Evolutionary conservation across 2,113 vertebrate species (phyloP).

Genomic region (Opisthocomus hoazin): DNA sequence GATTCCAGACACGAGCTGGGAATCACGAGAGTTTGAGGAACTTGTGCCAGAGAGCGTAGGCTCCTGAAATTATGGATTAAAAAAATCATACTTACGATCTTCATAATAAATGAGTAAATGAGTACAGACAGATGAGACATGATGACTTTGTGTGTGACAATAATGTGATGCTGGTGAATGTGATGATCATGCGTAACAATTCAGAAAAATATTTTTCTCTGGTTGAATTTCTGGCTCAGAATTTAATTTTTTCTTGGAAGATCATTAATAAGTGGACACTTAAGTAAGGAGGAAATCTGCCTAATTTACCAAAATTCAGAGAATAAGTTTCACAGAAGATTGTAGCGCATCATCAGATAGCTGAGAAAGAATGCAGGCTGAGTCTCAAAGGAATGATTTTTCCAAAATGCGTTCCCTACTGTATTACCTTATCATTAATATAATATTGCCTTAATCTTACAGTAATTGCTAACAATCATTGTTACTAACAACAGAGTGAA

Average conservation of each 20-base stretch:
- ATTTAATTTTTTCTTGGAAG: not conserved
- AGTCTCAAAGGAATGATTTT: not conserved
- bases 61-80: not conserved
- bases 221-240: not conserved
- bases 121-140: not conserved
- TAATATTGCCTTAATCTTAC: not conserved
- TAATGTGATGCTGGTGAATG: not conserved
- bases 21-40: not conserved
- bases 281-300: not conserved
- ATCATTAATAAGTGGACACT: not conserved
- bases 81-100: not conserved
- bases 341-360: not conserved
- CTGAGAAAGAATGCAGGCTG: not conserved
- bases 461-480: not conserved
- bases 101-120: not conserved
- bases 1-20: not conserved
- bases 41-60: not conserved
- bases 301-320: not conserved
- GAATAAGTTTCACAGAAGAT: not conserved
- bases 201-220: not conserved
- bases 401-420: not conserved
- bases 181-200: not conserved
- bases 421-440: not conserved
- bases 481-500: not conserved
- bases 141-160: not conserved